Conservation (phyloP, 2,113 vertebrate genomes). For the Myotis brandtii region DNA sequence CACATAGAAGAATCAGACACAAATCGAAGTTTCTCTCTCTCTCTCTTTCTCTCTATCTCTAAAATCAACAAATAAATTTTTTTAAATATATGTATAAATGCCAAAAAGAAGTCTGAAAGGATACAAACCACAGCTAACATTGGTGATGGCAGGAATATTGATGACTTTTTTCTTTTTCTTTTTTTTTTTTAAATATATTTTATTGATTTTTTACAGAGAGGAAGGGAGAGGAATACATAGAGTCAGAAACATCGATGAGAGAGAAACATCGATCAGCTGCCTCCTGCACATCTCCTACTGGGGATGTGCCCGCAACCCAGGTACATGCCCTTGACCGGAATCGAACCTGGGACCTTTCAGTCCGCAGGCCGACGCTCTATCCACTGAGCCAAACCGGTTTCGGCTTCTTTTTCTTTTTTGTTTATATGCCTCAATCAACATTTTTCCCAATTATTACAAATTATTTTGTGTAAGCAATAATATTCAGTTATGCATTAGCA, state of each 20-base stretch:
- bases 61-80: background rate
- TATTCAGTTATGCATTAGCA: background rate
- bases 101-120: slow-evolving; percentile 19
- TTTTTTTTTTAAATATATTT: too few species aligned
- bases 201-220: too few species aligned
- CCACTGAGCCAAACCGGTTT: too few species aligned
- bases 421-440: background rate
- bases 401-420: background rate
- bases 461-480: slow-evolving; percentile 2
- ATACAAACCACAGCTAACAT: slow-evolving; percentile 19
- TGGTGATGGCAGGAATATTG: background rate
- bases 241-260: too few species aligned
- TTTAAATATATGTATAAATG: background rate
- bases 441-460: slow-evolving; percentile 6
- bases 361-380: too few species aligned
- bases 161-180: background rate
- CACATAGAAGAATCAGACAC: background rate
- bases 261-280: too few species aligned
- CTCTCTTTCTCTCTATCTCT: background rate
- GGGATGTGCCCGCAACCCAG: too few species aligned
- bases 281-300: too few species aligned
- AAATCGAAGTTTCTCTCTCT: background rate
- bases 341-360: too few species aligned
- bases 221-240: too few species aligned
- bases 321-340: too few species aligned